Evolutionary conservation across 2,888 invertebrate species (phyloP).

Genomic region (Tiliacea citrago): DNA sequence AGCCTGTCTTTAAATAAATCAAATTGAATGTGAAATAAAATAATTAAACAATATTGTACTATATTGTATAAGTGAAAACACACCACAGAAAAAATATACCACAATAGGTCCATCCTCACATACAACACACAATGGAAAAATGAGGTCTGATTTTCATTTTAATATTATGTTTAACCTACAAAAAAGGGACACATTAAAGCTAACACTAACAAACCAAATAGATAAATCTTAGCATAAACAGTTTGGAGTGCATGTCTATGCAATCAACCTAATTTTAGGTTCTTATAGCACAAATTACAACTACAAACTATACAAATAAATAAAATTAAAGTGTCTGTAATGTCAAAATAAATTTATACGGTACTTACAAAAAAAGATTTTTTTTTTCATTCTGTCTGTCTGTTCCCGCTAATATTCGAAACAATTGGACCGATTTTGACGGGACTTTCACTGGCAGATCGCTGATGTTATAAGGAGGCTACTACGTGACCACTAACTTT

Average conservation of each 20-base stretch:
- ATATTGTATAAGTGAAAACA: slow-evolving; percentile 23
- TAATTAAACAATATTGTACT: slow-evolving; percentile 1
- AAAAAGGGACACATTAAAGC: neutral
- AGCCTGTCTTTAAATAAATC: slow-evolving; percentile 5
- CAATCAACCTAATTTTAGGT: too few relatives aligned
- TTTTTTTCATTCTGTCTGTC: too few relatives aligned
- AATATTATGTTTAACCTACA: slow-evolving; percentile 5
- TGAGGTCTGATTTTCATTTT: neutral
- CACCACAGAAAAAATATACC: slow-evolving; percentile 1
- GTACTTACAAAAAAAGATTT: too few relatives aligned
- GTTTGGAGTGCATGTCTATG: neutral
- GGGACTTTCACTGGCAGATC: too few relatives aligned
- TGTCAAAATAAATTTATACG: too few relatives aligned
- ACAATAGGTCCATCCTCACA: slow-evolving; percentile 13
- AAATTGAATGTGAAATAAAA: slow-evolving; percentile 15
- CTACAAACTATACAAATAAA: slow-evolving; percentile 1
- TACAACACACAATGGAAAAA: neutral
- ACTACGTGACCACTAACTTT: too few relatives aligned
- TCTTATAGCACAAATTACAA: slow-evolving; percentile 11
- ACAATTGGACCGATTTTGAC: too few relatives aligned
- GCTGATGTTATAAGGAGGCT: too few relatives aligned
- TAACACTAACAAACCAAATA: slow-evolving; percentile 12
- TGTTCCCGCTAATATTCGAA: too few relatives aligned
- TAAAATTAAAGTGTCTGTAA: too few relatives aligned
- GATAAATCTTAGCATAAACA: neutral